Evolutionary conservation across 2,797 vertebrate species (phyloP), one percentile per base, ranked within the genome.

Genomic region (Acropternis orthonyx): DNA sequence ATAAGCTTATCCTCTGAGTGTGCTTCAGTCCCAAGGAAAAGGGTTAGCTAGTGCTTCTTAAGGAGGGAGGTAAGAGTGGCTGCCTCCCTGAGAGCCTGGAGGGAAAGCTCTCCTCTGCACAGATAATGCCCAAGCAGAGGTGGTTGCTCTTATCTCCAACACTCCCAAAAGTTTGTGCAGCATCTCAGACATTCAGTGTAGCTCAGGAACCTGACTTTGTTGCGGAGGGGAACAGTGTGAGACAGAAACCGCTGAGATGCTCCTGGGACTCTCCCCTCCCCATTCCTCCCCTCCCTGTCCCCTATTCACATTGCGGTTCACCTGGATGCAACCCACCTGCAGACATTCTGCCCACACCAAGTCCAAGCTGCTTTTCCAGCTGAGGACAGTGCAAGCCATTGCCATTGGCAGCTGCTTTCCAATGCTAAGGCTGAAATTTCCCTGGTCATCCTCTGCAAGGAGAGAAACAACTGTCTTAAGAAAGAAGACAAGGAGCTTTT

Each of bases 201-300:
- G 0, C 79, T 78, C 10, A 28, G 21, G 48, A 7, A 1, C 23
- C 43, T 52, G 55, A 32, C 23, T 51, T 69, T n/a, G 37, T 34
- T 2, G 0, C n/a, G 19, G 37, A 7, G 7, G 6, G 23, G 7
- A 73, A 24, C 1, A 12, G 14, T 7, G 9, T 7, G 46, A 83
- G 39, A 54, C 3, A 2, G 62, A 88, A 82, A 34, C 23, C 19
- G 23, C 63, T 1, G 2, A 65, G 65, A 28, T 28, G 34, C 55
- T 52, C 46, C 24, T 37, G 20, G 17, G 34, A 52, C 11, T 36
- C 34, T 41, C 14, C 20, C 32, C 24, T 43, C 48, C 58, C 9
- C 36, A 8, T n/a, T 62, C 7, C 18, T 4, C 3, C 8, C 11
- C 9, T 79, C 22, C 54, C 39, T 68, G 43, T 20, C 49, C 27